Conservation (phyloP, 2,888 invertebrate species). For the Orgyia antiqua region DNA sequence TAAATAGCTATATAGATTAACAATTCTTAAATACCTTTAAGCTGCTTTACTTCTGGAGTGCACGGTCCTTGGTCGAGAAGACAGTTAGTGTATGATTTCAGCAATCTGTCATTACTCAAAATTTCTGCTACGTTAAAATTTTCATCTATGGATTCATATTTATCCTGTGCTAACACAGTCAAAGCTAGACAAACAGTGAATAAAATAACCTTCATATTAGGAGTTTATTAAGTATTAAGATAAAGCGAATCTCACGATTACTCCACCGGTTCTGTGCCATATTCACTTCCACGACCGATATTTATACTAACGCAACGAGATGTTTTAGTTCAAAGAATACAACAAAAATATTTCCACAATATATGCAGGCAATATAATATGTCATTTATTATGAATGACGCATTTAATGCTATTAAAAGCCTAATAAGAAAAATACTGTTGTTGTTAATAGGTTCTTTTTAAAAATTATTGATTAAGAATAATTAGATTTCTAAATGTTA, state of each 20-base stretch:
- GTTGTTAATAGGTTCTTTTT: too few relatives aligned
- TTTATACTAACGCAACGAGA: slow-evolving; percentile 33
- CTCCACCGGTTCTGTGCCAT: slow-evolving; percentile 20
- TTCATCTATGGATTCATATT: slow-evolving; percentile 81
- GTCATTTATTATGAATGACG: neutral
- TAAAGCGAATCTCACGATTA: slow-evolving; percentile 9
- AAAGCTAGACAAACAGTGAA: slow-evolving; percentile 37
- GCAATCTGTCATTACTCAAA: slow-evolving; percentile 80
- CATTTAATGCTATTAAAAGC: neutral
- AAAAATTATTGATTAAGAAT: too few relatives aligned
- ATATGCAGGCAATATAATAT: slow-evolving; percentile 25
- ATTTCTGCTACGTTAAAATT: slow-evolving; percentile 83
- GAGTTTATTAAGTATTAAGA: slow-evolving; percentile 9
- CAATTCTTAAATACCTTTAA: slow-evolving; percentile 85
- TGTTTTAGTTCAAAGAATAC: slow-evolving; percentile 26
- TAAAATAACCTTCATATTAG: slow-evolving; percentile 43
- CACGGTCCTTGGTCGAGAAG: slow-evolving; percentile 82
- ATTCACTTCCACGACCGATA: slow-evolving; percentile 18
- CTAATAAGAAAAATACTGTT: too few relatives aligned
- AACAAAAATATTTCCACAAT: slow-evolving; percentile 30
- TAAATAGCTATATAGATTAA: too few relatives aligned
- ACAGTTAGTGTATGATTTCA: slow-evolving; percentile 83
- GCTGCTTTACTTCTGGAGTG: slow-evolving; percentile 82
- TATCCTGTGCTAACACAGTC: slow-evolving; percentile 45
- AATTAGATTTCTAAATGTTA: too few relatives aligned